These are phyloP conservation scores for Allolobophora icterica DNA, from an alignment of 2,888 invertebrate genomes.

Conservation along the genomic window DNA sequence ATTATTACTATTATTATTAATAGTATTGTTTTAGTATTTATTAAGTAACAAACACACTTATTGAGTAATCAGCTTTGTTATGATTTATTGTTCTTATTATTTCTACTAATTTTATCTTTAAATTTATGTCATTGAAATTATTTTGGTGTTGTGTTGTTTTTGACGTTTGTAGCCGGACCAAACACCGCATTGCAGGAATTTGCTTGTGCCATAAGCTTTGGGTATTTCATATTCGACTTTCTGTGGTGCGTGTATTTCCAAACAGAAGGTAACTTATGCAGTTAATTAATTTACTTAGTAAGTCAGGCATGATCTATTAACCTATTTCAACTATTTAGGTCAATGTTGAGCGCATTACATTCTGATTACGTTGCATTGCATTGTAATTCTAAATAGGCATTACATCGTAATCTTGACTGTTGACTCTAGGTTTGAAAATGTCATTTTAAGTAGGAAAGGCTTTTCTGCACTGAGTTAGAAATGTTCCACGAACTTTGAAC, in stretches of 20 bases:
- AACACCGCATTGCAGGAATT: conserved; percentile 57
- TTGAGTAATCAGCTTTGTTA: too few species aligned
- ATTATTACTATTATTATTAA: too few species aligned
- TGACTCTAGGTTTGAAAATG: too few species aligned
- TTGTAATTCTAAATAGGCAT: background rate
- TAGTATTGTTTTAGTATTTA: too few species aligned
- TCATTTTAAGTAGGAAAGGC: too few species aligned
- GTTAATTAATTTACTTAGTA: background rate
- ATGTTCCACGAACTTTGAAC: too few species aligned
- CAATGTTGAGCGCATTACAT: too few species aligned
- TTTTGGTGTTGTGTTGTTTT: background rate
- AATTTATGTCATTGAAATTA: conserved; percentile 9
- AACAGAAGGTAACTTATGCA: conserved; percentile 59
- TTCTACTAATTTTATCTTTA: background rate
- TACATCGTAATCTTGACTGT: background rate
- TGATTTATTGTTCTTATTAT: too few species aligned
- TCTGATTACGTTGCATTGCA: background rate
- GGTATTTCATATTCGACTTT: conserved; percentile 64
- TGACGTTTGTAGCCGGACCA: conserved; percentile 50
- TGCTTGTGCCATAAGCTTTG: conserved; percentile 56
- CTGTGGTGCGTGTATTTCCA: conserved; percentile 61
- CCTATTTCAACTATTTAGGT: too few species aligned
- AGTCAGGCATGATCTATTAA: too few species aligned
- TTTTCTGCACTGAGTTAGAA: too few species aligned
- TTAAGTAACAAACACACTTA: too few species aligned